Evolutionary conservation across 2,797 vertebrate genomes (phyloP).

Genomic region (Percopsis omiscomaycus): DNA sequence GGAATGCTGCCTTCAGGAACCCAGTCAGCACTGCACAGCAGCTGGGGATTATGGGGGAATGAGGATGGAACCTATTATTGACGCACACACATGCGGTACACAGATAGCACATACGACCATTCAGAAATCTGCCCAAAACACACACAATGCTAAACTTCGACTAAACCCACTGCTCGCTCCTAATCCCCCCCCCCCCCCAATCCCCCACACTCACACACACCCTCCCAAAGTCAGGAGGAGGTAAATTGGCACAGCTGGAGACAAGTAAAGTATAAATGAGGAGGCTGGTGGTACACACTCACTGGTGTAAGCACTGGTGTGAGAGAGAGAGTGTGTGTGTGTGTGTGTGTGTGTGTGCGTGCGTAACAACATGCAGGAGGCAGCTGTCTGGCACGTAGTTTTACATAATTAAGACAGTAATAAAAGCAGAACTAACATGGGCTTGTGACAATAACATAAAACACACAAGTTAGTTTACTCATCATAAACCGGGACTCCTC

Average conservation of each 20-base stretch:
- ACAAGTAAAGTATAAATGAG: slow-evolving; percentile 60
- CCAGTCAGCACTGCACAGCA: slow-evolving; percentile 65
- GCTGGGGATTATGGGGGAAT: slow-evolving; percentile 73
- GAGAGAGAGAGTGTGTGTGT: slow-evolving; percentile 19
- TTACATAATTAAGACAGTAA: slow-evolving; percentile 52
- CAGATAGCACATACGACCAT: slow-evolving; percentile 13
- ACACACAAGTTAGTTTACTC: neutral
- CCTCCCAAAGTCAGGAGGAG: slow-evolving; percentile 53
- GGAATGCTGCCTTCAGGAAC: slow-evolving; percentile 73
- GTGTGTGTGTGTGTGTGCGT: slow-evolving; percentile 37
- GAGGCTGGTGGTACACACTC: slow-evolving; percentile 38
- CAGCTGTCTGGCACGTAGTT: slow-evolving; percentile 55
- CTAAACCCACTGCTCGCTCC: too few species aligned
- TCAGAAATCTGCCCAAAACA: slow-evolving; percentile 16
- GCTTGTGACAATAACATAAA: too few species aligned
- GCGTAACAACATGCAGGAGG: slow-evolving; percentile 40
- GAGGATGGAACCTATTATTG: slow-evolving; percentile 67
- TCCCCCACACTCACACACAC: slow-evolving; percentile 22
- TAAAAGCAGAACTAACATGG: slow-evolving; percentile 35
- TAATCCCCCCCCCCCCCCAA: slow-evolving; percentile 1
- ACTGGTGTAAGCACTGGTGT: neutral
- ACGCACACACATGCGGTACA: slow-evolving; percentile 15
- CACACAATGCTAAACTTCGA: neutral
- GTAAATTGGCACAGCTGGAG: slow-evolving; percentile 71
- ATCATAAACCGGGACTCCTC: neutral